Percentiles rank a stretch among this genome's conserved stretches.
Evolutionary conservation across 2,888 invertebrate species (phyloP).

Genomic region (Stramonita haemastoma): DNA sequence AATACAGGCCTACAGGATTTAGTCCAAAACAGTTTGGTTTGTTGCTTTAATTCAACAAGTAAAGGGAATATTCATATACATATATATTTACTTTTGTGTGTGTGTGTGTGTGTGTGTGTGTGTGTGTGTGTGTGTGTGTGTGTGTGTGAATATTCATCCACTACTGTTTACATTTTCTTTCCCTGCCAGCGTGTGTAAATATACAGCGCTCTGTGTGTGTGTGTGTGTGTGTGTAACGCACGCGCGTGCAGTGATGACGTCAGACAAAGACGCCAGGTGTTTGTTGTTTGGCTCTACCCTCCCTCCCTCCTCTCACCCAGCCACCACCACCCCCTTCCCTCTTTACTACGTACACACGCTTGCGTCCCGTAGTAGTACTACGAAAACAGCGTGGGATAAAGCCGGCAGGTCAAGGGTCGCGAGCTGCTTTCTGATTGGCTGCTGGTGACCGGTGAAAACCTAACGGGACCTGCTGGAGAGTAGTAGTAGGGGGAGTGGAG

Average conservation of each 20-base stretch:
- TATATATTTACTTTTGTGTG: not conserved
- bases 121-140: not conserved
- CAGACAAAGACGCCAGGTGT: constrained; percentile 18
- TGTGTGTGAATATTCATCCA: not conserved
- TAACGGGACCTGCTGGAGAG: constrained; percentile 24
- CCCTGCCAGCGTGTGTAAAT: not conserved
- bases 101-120: not conserved
- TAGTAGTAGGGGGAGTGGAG: not conserved
- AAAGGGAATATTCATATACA: no score
- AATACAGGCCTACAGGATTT: no score
- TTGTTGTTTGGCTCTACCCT: not conserved
- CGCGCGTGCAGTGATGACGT: constrained; percentile 2
- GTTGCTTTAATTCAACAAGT: no score
- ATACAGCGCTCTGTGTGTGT: not conserved
- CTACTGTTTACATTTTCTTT: not conserved
- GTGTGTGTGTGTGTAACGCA: not conserved
- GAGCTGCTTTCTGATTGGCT: constrained; percentile 25
- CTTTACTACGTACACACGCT: constrained; percentile 10
- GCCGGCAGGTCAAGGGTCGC: constrained; percentile 3
- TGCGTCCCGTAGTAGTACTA: not conserved
- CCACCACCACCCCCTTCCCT: not conserved
- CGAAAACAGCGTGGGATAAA: constrained; percentile 18
- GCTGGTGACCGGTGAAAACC: constrained; percentile 14
- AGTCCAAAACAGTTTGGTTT: no score
- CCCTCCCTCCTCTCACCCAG: not conserved